These are phyloP conservation scores for Lordiphosa mommai DNA, from an alignment of 1,140 invertebrate species.

Conservation along the genomic window DNA sequence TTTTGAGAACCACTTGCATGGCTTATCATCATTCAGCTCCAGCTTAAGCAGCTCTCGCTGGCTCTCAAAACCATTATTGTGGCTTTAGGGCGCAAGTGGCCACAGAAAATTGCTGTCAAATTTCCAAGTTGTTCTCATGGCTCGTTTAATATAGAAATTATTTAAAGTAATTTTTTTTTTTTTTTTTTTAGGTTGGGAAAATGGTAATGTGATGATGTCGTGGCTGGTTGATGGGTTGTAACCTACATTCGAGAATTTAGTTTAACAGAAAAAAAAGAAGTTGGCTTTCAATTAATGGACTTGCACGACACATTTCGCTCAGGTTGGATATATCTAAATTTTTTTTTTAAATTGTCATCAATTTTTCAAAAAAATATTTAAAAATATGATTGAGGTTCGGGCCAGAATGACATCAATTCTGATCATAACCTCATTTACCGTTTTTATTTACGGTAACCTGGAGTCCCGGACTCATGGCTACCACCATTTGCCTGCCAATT, in stretches of 20 bases:
- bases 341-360: too few species aligned
- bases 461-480: too few species aligned
- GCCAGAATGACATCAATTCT: too few species aligned
- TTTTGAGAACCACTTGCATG: conserved; percentile 5
- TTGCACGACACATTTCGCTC: too few species aligned
- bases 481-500: too few species aligned
- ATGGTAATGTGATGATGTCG: background rate
- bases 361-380: too few species aligned
- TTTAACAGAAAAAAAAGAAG: too few species aligned
- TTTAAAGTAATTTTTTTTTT: conserved; percentile 19
- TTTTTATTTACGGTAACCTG: too few species aligned
- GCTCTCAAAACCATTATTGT: conserved; percentile 26
- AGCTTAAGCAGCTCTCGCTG: conserved; percentile 22
- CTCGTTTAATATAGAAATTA: conserved; percentile 76
- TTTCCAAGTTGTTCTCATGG: conserved; percentile 64
- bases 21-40: background rate
- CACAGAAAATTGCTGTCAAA: conserved; percentile 50
- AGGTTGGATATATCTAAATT: too few species aligned
- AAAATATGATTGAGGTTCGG: too few species aligned
- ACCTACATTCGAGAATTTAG: background rate
- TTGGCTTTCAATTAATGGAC: too few species aligned
- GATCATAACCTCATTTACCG: too few species aligned
- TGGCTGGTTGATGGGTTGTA: background rate
- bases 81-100: conserved; percentile 25
- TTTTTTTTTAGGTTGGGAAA: conserved; percentile 12